A percentile compares a stretch with the other conserved stretches of the same genome.
Evolutionary conservation across 37 sponge, comb jelly and placozoan species (phyloP).

Genomic region (Lycopodina hypogea): DNA sequence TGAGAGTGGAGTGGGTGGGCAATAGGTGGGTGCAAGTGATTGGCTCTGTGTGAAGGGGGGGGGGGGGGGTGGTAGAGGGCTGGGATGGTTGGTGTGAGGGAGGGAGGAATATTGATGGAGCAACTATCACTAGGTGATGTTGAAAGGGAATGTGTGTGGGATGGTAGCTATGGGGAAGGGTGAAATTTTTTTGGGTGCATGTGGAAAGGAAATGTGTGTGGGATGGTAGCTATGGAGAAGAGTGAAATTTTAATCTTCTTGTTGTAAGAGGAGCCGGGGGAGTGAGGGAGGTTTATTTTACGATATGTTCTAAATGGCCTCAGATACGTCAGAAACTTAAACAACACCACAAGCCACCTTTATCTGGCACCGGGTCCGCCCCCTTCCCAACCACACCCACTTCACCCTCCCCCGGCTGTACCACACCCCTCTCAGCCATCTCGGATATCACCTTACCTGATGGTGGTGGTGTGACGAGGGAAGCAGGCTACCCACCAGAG

Average conservation of each 20-base stretch:
- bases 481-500: not conserved
- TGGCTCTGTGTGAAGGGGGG: not conserved
- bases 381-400: slow-evolving; percentile 13
- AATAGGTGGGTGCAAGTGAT: too few relatives aligned
- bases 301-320: not conserved
- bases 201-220: too few relatives aligned
- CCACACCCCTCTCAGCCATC: slow-evolving; percentile 7
- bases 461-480: not conserved
- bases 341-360: not conserved
- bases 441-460: not conserved
- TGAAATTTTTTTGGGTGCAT: too few relatives aligned
- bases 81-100: not conserved
- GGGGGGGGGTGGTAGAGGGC: not conserved
- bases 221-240: too few relatives aligned
- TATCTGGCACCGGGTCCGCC: not conserved
- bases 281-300: not conserved
- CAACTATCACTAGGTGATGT: too few relatives aligned
- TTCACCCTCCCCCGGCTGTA: not conserved
- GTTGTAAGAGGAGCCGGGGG: not conserved
- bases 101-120: not conserved
- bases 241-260: too few relatives aligned
- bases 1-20: too few relatives aligned
- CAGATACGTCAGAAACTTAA: not conserved
- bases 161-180: too few relatives aligned
- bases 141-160: too few relatives aligned